These are phyloP conservation scores for Noctuana brunneofusca DNA, from an alignment of 2,888 invertebrate genomes.

Conservation along the genomic window DNA sequence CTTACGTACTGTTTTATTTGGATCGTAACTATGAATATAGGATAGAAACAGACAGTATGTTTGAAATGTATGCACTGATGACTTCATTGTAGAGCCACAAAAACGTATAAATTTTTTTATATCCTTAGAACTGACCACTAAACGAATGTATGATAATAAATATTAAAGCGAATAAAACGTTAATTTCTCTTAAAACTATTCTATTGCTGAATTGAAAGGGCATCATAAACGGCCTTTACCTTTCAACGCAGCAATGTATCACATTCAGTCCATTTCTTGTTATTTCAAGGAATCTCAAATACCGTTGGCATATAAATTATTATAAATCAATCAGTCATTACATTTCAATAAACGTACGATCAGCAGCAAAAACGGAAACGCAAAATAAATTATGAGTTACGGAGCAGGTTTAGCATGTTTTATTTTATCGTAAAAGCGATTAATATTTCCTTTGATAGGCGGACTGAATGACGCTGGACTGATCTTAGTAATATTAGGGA, in stretches of 20 bases:
- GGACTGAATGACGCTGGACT: no score
- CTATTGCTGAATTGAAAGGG: no score
- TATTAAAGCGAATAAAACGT: background rate
- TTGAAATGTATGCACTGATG: background rate
- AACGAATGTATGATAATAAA: background rate
- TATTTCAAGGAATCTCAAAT: background rate
- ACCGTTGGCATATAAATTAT: constrained; percentile 1
- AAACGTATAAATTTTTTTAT: background rate
- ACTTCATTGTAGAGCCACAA: constrained; percentile 1
- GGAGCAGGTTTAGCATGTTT: constrained; percentile 21
- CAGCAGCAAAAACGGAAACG: constrained; percentile 10
- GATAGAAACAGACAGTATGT: background rate
- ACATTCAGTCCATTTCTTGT: background rate
- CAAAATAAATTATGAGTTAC: constrained; percentile 17
- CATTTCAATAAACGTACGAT: constrained; percentile 19
- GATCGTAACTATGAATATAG: background rate
- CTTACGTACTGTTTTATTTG: no score
- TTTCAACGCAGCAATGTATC: background rate
- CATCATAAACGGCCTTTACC: background rate
- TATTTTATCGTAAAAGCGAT: constrained; percentile 33
- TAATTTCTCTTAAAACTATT: background rate
- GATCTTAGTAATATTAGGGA: no score
- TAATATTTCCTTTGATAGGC: no score
- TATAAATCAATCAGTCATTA: constrained; percentile 15
- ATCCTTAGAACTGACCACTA: background rate